phyloP scores from a whole-genome alignment of 1,140 invertebrate species.

The Argopecten irradians region DNA sequence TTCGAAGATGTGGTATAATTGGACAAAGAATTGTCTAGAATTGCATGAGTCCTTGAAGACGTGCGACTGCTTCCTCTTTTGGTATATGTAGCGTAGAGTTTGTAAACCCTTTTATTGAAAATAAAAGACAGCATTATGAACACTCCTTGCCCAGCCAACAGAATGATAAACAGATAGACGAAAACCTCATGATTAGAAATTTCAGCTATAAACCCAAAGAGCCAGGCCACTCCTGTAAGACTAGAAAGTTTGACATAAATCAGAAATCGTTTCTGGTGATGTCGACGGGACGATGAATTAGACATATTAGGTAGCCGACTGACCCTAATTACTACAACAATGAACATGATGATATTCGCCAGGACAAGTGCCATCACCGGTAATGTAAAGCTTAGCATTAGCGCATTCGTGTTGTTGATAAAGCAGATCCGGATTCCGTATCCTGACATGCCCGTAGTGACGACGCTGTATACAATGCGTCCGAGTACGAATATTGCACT shows the following conservation, averaged over 20 bases:
- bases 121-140: constrained; percentile 43
- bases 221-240: constrained; percentile 43
- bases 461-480: neutral
- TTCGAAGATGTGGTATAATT: neutral
- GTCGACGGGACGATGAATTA: neutral
- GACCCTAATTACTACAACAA: constrained; percentile 27
- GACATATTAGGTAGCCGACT: constrained; percentile 23
- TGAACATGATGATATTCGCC: constrained; percentile 34
- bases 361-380: constrained; percentile 33
- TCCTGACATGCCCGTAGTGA: neutral
- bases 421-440: constrained; percentile 44
- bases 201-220: constrained; percentile 39
- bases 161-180: constrained; percentile 33
- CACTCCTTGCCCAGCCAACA: constrained; percentile 30
- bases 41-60: neutral
- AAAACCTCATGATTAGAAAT: neutral
- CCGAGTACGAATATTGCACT: constrained; percentile 19
- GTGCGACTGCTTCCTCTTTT: neutral
- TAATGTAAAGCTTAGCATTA: constrained; percentile 26
- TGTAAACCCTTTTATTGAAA: constrained; percentile 37
- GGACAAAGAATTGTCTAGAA: neutral
- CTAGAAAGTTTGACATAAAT: constrained; percentile 42
- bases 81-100: neutral
- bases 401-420: constrained; percentile 19
- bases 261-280: constrained; percentile 25